These are phyloP conservation scores for Terrapene triunguis DNA, from an alignment of 2,113 vertebrate species.

Conservation along the genomic window DNA sequence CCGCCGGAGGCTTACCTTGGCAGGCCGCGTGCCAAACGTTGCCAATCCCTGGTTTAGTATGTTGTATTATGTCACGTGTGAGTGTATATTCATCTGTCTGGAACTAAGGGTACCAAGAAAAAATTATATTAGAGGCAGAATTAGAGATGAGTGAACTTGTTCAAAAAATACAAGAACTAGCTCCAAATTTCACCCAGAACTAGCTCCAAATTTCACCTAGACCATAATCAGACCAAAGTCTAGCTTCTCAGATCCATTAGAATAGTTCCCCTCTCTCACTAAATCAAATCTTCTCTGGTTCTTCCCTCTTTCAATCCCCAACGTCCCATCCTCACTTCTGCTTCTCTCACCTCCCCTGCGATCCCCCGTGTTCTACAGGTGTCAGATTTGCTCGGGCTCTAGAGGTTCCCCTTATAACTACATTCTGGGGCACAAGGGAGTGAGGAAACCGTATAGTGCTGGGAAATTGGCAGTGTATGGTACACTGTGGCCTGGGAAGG, in stretches of 20 bases:
- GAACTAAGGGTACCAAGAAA: not conserved
- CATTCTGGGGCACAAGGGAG: not conserved
- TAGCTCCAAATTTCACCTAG: not conserved
- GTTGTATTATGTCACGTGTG: not conserved
- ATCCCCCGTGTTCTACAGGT: not conserved
- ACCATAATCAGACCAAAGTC: not conserved
- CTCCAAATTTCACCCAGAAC: too few relatives aligned
- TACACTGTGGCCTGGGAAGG: not conserved
- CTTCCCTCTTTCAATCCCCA: not conserved
- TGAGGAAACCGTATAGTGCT: not conserved
- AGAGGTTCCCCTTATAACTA: not conserved
- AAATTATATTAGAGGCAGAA: not conserved
- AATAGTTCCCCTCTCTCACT: not conserved
- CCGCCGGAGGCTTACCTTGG: too few relatives aligned
- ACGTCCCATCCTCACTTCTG: not conserved
- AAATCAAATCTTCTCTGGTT: not conserved
- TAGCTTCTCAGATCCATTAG: not conserved
- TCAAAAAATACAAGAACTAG: not conserved
- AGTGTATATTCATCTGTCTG: not conserved
- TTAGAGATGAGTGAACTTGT: not conserved
- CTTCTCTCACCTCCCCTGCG: fast-evolving
- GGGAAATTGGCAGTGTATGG: not conserved
- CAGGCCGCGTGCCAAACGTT: too few relatives aligned
- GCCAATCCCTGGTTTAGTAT: not conserved
- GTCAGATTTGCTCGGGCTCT: not conserved